phyloP scores from a whole-genome alignment of 2,113 vertebrate genomes.

The Anolis sagrei region DNA sequence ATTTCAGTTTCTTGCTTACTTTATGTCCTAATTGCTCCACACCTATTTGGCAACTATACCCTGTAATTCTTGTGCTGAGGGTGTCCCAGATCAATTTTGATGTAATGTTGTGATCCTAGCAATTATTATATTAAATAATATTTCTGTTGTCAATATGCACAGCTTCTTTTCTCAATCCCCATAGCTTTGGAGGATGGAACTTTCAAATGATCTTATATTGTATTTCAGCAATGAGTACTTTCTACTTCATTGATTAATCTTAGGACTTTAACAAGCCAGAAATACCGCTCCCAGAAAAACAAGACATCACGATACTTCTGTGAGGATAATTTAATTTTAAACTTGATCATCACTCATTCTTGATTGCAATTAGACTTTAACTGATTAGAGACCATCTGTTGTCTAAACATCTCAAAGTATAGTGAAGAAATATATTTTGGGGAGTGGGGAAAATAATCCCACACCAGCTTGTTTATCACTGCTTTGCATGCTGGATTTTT shows the following conservation, averaged over 20 bases:
- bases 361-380: constrained; percentile 65
- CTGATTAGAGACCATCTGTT: constrained; percentile 72
- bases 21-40: not conserved
- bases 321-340: constrained; percentile 73
- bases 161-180: constrained; percentile 22
- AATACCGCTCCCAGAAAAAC: constrained; percentile 60
- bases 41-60: not conserved
- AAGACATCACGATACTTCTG: constrained; percentile 65
- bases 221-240: constrained; percentile 25
- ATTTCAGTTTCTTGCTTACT: not conserved
- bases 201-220: constrained; percentile 9
- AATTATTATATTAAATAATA: constrained; percentile 13
- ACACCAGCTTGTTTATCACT: constrained; percentile 57
- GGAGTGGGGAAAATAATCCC: constrained; percentile 41
- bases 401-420: constrained; percentile 58
- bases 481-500: constrained; percentile 57
- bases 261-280: constrained; percentile 58
- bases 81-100: not conserved
- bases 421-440: constrained; percentile 61
- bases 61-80: not conserved
- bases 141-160: constrained; percentile 5
- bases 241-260: constrained; percentile 56
- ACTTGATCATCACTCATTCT: constrained; percentile 71
- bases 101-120: not conserved
- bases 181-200: constrained; percentile 4